Percentiles rank a stretch among this genome's conserved stretches.
These are phyloP conservation scores for Brachystomella parvula DNA, from an alignment of 1,140 invertebrate genomes.

Conservation along the genomic window DNA sequence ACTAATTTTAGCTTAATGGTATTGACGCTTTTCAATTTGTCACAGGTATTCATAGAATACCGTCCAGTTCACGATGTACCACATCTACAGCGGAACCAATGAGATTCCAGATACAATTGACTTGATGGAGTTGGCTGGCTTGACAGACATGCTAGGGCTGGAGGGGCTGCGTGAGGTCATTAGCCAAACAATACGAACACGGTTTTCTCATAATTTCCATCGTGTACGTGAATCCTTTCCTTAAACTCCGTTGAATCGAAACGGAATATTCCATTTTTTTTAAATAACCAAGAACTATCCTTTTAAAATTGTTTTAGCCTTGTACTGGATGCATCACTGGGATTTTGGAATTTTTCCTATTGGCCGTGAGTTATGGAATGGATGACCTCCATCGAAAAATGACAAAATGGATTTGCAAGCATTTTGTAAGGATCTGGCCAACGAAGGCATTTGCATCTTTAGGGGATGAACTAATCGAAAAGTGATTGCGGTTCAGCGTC, in stretches of 20 bases:
- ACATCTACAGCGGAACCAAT: slow-evolving; percentile 82
- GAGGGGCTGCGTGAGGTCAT: slow-evolving; percentile 85
- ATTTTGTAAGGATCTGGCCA: slow-evolving; percentile 77
- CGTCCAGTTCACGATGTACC: slow-evolving; percentile 79
- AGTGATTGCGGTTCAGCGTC: slow-evolving; percentile 71
- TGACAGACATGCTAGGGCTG: slow-evolving; percentile 77
- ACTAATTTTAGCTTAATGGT: slow-evolving; percentile 37
- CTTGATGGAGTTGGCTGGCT: slow-evolving; percentile 71
- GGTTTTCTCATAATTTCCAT: slow-evolving; percentile 86
- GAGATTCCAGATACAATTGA: slow-evolving; percentile 73
- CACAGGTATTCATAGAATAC: slow-evolving; percentile 67
- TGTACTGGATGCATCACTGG: slow-evolving; percentile 66
- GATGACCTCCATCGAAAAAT: slow-evolving; percentile 78
- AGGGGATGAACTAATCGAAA: slow-evolving; percentile 67
- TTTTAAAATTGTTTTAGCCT: slow-evolving; percentile 55
- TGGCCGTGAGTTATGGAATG: slow-evolving; percentile 72
- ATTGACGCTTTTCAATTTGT: slow-evolving; percentile 27
- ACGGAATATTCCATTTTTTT: background rate
- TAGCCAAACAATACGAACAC: slow-evolving; percentile 71
- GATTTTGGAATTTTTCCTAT: slow-evolving; percentile 70
- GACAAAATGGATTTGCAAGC: slow-evolving; percentile 50
- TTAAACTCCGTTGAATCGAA: background rate
- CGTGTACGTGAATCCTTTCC: slow-evolving; percentile 50
- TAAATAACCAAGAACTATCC: slow-evolving; percentile 11
- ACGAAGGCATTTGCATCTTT: slow-evolving; percentile 72